These are phyloP conservation scores for Leptopilina myrica DNA, from an alignment of 2,888 invertebrate species.

Conservation along the genomic window DNA sequence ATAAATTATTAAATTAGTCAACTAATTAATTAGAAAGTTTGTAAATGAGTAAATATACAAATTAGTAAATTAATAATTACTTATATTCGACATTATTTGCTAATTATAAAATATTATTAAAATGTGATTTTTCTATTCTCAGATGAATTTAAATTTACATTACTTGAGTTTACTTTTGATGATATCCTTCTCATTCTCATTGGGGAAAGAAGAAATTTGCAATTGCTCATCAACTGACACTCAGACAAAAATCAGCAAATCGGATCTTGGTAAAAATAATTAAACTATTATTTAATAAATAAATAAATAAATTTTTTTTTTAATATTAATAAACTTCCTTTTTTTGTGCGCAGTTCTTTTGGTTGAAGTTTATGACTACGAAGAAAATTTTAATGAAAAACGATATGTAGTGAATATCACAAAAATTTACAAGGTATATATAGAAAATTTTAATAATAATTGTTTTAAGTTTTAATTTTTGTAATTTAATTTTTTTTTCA, in stretches of 20 bases:
- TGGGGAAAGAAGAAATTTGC: not conserved
- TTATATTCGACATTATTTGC: not conserved
- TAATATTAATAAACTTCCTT: not conserved
- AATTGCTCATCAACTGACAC: not conserved
- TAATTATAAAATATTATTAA: not conserved
- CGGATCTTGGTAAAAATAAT: not conserved
- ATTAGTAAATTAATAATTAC: no score
- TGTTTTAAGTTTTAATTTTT: no score
- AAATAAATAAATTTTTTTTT: no score
- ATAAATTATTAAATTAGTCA: no score
- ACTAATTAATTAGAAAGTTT: no score
- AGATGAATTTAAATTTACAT: not conserved
- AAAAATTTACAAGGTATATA: no score
- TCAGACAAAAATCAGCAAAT: not conserved
- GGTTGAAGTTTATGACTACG: no score
- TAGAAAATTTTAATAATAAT: no score
- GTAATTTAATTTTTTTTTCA: no score
- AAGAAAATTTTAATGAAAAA: no score
- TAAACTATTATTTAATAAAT: not conserved
- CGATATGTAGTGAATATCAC: no score
- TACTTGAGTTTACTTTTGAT: not conserved
- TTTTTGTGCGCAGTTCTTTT: not conserved
- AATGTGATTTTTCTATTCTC: not conserved
- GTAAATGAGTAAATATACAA: no score
- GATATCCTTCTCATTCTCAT: not conserved